phyloP scores from a whole-genome alignment of 2,888 invertebrate genomes.

The Physocephala rufipes region DNA sequence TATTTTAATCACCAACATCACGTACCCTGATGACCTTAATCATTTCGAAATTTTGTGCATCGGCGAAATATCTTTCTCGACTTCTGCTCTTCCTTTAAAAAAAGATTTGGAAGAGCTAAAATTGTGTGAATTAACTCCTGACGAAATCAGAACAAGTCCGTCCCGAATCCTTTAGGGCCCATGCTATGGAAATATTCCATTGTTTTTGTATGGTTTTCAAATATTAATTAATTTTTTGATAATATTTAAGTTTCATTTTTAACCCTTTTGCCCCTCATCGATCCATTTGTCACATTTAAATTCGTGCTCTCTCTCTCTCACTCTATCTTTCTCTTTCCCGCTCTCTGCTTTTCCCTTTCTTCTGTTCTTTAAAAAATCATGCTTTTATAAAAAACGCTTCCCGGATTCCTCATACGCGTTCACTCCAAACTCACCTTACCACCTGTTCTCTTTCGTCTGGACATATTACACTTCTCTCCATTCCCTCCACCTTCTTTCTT shows the following conservation, averaged over 20 bases:
- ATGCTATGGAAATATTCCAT: no score
- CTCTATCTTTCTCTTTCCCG: conserved; percentile 8
- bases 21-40: neutral
- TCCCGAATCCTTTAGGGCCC: no score
- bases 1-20: conserved; percentile 12
- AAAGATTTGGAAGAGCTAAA: neutral
- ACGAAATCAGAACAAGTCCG: neutral
- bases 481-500: no score
- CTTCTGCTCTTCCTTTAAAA: no score
- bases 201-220: neutral
- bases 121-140: neutral
- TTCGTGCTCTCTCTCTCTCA: conserved; percentile 39
- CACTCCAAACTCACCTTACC: neutral
- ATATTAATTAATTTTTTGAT: conserved; percentile 25
- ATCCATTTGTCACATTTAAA: conserved; percentile 10
- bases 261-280: neutral
- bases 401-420: conserved; percentile 7
- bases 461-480: no score
- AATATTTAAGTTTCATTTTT: conserved; percentile 13
- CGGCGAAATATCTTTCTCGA: no score
- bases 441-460: no score
- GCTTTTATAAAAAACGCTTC: no score
- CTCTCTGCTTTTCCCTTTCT: conserved; percentile 7
- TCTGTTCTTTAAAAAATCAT: no score
- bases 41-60: no score